Conservation (phyloP, 2,113 vertebrate genomes). For the Telmatochromis sp. region DNA sequence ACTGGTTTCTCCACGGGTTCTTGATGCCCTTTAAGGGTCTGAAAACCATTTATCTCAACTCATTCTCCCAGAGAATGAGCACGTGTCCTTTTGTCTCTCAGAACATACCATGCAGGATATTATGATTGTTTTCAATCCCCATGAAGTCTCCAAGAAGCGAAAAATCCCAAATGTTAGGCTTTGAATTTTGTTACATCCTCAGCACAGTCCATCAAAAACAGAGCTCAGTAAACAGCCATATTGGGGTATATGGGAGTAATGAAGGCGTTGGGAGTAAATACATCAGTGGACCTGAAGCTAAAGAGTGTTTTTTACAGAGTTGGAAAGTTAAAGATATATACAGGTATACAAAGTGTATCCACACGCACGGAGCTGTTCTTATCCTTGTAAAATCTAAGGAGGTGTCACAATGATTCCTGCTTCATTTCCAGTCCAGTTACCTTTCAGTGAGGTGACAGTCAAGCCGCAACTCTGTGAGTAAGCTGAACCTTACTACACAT, state of each 20-base stretch:
- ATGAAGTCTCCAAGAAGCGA: not conserved
- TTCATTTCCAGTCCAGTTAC: not conserved
- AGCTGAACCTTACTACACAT: not conserved
- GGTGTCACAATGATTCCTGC: not conserved
- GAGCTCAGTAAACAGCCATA: slow-evolving; percentile 41
- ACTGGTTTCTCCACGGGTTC: not conserved
- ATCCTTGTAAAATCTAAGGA: not conserved
- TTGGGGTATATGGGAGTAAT: slow-evolving; percentile 8
- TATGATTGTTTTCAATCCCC: slow-evolving; percentile 17
- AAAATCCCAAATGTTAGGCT: not conserved
- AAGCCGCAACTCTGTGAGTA: slow-evolving; percentile 6
- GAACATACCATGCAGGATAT: not conserved
- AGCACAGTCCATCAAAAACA: slow-evolving; percentile 27
- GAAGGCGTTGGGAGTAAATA: slow-evolving; percentile 38
- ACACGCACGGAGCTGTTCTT: not conserved
- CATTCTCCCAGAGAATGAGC: not conserved
- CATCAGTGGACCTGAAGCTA: slow-evolving; percentile 34
- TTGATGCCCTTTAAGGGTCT: not conserved
- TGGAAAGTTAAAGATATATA: slow-evolving; percentile 34
- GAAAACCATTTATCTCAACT: not conserved
- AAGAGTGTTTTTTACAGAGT: slow-evolving; percentile 7
- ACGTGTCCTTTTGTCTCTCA: not conserved
- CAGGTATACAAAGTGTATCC: slow-evolving; percentile 34
- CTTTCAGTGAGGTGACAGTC: not conserved
- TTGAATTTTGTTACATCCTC: not conserved